Evolutionary conservation across 2,113 vertebrate genomes (phyloP), one percentile per base, ranked within the genome.

Genomic region (Blennius ocellaris): DNA sequence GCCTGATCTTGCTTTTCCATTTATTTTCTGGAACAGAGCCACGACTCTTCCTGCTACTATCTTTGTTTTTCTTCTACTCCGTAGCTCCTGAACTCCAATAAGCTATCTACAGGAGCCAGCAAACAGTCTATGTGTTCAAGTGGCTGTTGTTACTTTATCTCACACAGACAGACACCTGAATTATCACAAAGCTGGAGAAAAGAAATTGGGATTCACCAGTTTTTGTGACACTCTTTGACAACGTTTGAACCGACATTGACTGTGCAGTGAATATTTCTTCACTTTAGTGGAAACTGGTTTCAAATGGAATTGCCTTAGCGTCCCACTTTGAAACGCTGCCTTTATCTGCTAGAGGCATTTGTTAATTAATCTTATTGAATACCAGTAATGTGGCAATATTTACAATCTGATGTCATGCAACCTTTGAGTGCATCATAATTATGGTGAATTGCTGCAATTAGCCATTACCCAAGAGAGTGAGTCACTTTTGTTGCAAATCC

Each of bases 381-480:
- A 54, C n/a, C 10, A 50, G 21, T 8, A 59, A 17, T 52, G 45
- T 9, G n/a, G 11, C 21, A 57, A 30, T 50, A 0, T 37, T 11
- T 37, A 15, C 45, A 3, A 12, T 14, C 21, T 30, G 21, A 30
- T 30, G 48, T 8, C 39, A 17, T 2, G 5, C 41, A 7, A 53
- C 16, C 61, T 49, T 10, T 47, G 14, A 52, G 11, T 61, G 41
- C 2, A 2, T 8, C 11, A 9, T 36, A 59, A 41, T 66, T 64
- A 9, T 3, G 5, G 15, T 57, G 8, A 56, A 72, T 30, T 64
- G 55, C 11, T 64, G 39, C 52, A 72, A 48, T 57, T 37, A 60
- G 64, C 69, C 8, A 70, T 51, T 69, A 53, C n/a, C 36, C 7
- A 2, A 11, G 12, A 36, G 21, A 17, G 7, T 39, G 36, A 45